Base-by-base conservation (phyloP, 2,888 invertebrate species). In the Tryphoninae sp. region DNA sequence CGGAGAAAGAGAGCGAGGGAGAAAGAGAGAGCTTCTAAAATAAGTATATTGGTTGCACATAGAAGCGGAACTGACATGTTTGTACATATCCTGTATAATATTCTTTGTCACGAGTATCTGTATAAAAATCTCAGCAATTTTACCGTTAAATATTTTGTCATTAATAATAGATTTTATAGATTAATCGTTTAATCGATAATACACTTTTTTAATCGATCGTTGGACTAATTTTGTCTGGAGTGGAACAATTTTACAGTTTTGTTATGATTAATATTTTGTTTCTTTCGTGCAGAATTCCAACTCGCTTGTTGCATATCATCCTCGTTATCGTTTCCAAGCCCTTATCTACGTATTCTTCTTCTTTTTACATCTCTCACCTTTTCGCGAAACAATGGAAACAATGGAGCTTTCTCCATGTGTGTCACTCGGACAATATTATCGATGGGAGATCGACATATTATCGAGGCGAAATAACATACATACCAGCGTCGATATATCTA, bases 21-120 rank as follows among this genome's bases (percentile, higher is more conserved):
- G 51, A 33, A 3, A 45, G 45, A 59, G 62, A 61, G 82, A 53
- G 79, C 69, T 84, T 83, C 82, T 82, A 83, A 85, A 84, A 85
- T 74, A 82, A 73, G 67, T 71, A 45, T 53, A 68, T 33, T 68
- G 59, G 65, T 71, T 78, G 23, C 78, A 71, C 58, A 71, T 58
- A 26, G 74, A 64, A 55, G 45, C 53, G 53, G 26, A 42, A 19
- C n/a, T 53, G 69, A 51, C 19, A 22, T 67, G n/a, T 72, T 19
- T 61, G 45, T 49, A 16, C 2, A 26, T 49, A 16, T 23, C 49
- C 59, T 26, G n/a, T 8, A 26, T n/a, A 13, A 2, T 64, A 40
- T 62, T 62, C 42, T 16, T 62, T 62, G 11, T 62, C 2, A 33
- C n/a, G 16, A 1, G n/a, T 40, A 33, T n/a, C 40, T 62, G 33